Percentiles rank a stretch among this genome's conserved stretches.
phyloP scores from a whole-genome alignment of 1,140 invertebrate genomes.

The Venturia canescens region DNA sequence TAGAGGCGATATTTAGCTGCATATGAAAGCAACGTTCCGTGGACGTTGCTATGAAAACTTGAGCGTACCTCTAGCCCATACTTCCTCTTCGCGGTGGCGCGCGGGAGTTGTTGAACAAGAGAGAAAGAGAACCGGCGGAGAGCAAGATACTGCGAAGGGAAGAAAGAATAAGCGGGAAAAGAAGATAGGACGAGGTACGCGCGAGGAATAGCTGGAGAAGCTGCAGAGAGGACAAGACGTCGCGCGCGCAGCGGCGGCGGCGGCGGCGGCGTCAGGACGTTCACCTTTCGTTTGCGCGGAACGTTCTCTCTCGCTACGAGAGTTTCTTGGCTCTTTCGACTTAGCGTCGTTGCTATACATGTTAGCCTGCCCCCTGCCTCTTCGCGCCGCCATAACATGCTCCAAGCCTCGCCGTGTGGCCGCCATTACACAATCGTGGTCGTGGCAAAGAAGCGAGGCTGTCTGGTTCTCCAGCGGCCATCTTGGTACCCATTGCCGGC shows the following conservation, averaged over 20 bases:
- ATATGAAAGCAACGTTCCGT: background rate
- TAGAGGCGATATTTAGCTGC: background rate
- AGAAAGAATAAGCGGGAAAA: background rate
- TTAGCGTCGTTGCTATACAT: conserved; percentile 20
- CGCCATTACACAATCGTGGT: conserved; percentile 66
- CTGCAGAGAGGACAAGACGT: conserved; percentile 52
- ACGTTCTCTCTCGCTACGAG: conserved; percentile 45
- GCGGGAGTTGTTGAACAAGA: background rate
- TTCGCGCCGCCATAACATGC: background rate
- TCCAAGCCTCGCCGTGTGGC: conserved; percentile 33
- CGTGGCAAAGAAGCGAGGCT: conserved; percentile 46
- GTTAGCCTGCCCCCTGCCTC: background rate
- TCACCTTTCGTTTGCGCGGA: conserved; percentile 61
- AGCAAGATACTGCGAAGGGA: background rate
- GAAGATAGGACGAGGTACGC: conserved; percentile 25
- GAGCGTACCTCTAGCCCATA: conserved; percentile 19
- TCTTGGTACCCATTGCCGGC: conserved; percentile 60
- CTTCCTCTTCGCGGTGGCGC: conserved; percentile 4
- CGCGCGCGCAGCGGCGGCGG: background rate
- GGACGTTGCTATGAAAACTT: background rate
- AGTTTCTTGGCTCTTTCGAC: conserved; percentile 25
- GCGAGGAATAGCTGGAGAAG: conserved; percentile 45
- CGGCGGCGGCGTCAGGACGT: conserved; percentile 58
- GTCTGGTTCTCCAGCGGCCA: conserved; percentile 60
- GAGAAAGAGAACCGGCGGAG: background rate